These are phyloP conservation scores for human (Homo sapiens) DNA, from an alignment of 2,113 vertebrate genomes.

Conservation along the genomic window GRCh38 chr17:35513501-35514000, in stretches of 20 bases:
- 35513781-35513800: conserved; percentile 29
- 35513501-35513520: background rate
- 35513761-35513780: background rate
- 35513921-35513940: conserved; percentile 65
- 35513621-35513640: background rate
- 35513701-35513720: background rate
- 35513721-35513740: background rate
- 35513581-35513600: background rate
- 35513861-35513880: background rate
- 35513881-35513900: background rate
- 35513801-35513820: conserved; percentile 19
- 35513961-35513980: no score
- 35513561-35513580: background rate
- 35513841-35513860: conserved; percentile 6
- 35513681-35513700: background rate
- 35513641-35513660: background rate
- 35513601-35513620: background rate
- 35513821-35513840: conserved; percentile 16
- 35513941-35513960: background rate
- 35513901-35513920: conserved; percentile 41
- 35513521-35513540: background rate
- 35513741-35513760: conserved; percentile 12
- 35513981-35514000: no score
- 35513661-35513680: background rate
- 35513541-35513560: background rate